Conservation (phyloP, 2,888 invertebrate species). For the Chrysolina oricalcia region DNA sequence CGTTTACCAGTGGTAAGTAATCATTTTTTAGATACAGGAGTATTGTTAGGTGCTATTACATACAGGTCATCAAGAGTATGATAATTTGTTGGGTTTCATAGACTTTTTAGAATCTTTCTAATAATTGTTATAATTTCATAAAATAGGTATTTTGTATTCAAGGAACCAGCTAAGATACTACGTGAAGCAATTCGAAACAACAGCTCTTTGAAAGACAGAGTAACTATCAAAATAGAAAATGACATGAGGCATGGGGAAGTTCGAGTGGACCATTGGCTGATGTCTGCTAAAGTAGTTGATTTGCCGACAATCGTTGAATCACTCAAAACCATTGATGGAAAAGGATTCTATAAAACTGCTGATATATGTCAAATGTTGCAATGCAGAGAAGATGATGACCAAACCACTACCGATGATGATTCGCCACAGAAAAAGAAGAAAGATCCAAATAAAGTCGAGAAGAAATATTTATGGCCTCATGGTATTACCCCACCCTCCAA, state of each 20-base stretch:
- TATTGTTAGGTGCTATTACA: too few relatives aligned
- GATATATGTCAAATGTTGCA: constrained; percentile 95
- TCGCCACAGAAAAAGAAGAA: constrained; percentile 87
- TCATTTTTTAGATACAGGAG: constrained; percentile 5
- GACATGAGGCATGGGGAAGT: constrained; percentile 93
- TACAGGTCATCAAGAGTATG: too few relatives aligned
- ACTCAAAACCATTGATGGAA: constrained; percentile 95
- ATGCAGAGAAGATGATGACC: constrained; percentile 91
- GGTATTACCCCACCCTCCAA: constrained; percentile 97
- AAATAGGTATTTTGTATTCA: constrained; percentile 29
- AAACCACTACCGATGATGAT: constrained; percentile 83
- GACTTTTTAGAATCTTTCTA: background rate
- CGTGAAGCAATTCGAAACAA: constrained; percentile 86
- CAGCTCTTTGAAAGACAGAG: constrained; percentile 86
- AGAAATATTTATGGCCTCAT: constrained; percentile 95
- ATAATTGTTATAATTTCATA: background rate
- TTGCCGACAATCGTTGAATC: constrained; percentile 94
- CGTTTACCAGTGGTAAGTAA: constrained; percentile 64
- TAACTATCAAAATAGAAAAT: constrained; percentile 88
- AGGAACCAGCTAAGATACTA: constrained; percentile 83
- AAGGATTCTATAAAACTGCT: constrained; percentile 97
- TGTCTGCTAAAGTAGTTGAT: constrained; percentile 89
- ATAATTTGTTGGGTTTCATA: too few relatives aligned
- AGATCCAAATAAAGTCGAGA: constrained; percentile 86
- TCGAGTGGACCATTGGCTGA: constrained; percentile 72